These are phyloP conservation scores for Protomyctophum bolini DNA, from an alignment of 2,113 vertebrate genomes.

Conservation along the genomic window DNA sequence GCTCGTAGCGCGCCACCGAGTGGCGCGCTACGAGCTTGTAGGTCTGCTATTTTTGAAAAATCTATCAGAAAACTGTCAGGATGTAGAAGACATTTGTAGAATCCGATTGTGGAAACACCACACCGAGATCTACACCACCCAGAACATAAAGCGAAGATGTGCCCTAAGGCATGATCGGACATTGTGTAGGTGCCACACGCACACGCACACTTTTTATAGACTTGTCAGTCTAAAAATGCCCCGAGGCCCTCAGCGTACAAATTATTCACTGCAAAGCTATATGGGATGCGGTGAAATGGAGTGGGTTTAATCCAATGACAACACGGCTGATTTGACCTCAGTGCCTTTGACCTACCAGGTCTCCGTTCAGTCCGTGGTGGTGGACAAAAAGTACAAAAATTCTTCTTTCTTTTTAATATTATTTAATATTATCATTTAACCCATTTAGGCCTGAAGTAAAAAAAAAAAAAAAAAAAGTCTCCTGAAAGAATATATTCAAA, in stretches of 20 bases:
- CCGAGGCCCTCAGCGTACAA: constrained; percentile 28
- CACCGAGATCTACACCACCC: constrained; percentile 25
- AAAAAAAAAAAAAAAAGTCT: too few species aligned
- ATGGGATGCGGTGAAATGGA: constrained; percentile 69
- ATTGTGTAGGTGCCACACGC: neutral
- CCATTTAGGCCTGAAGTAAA: too few species aligned
- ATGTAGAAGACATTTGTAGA: too few species aligned
- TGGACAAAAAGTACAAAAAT: too few species aligned
- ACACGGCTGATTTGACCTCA: constrained; percentile 64
- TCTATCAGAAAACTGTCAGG: too few species aligned
- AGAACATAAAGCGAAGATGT: constrained; percentile 30
- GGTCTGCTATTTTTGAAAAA: too few species aligned
- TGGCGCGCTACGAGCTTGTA: too few species aligned
- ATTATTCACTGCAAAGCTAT: constrained; percentile 48
- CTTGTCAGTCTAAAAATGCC: constrained; percentile 34
- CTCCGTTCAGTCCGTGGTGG: constrained; percentile 17
- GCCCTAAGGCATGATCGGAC: constrained; percentile 33
- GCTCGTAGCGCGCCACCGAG: too few species aligned
- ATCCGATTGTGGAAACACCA: neutral
- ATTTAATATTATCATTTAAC: too few species aligned
- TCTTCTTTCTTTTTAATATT: too few species aligned
- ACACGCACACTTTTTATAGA: neutral
- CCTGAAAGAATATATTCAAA: too few species aligned
- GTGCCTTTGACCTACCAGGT: constrained; percentile 38
- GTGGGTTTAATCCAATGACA: constrained; percentile 66